phyloP scores from a whole-genome alignment of 2,797 vertebrate species.

The Siniperca scherzeri region DNA sequence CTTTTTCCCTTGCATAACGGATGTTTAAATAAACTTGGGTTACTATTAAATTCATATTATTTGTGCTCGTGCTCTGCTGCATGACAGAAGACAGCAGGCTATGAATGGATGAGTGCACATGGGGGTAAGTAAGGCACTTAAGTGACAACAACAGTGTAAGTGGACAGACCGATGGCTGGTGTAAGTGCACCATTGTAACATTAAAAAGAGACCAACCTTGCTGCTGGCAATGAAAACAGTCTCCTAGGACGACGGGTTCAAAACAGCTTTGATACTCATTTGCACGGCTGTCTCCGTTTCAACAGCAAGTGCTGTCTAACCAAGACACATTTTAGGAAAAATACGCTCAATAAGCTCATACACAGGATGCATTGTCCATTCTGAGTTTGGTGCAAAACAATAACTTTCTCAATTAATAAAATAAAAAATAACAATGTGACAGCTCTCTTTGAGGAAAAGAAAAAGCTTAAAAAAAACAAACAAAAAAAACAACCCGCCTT shows the following conservation, averaged over 20 bases:
- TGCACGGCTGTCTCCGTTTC: not conserved
- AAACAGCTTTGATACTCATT: constrained; percentile 40
- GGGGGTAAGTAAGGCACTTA: constrained; percentile 84
- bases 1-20: constrained; percentile 73
- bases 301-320: not conserved
- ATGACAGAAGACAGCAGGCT: constrained; percentile 58
- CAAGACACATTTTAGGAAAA: not conserved
- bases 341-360: not conserved
- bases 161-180: constrained; percentile 62
- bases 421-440: constrained; percentile 34
- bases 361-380: not conserved
- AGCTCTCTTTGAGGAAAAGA: constrained; percentile 44
- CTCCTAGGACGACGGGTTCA: constrained; percentile 23
- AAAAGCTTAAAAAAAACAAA: constrained; percentile 29
- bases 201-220: constrained; percentile 20
- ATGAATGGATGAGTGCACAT: constrained; percentile 65
- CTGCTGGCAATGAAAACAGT: constrained; percentile 31
- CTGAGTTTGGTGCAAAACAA: constrained; percentile 74
- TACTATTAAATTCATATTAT: constrained; percentile 38
- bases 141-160: constrained; percentile 77
- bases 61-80: constrained; percentile 79
- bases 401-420: constrained; percentile 15
- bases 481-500: constrained; percentile 17
- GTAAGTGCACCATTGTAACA: constrained; percentile 44
- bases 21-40: constrained; percentile 53